Evolutionary conservation across 2,113 vertebrate genomes (phyloP), one percentile per base, ranked within the genome.

Genomic region (Syngnathus scovelli): DNA sequence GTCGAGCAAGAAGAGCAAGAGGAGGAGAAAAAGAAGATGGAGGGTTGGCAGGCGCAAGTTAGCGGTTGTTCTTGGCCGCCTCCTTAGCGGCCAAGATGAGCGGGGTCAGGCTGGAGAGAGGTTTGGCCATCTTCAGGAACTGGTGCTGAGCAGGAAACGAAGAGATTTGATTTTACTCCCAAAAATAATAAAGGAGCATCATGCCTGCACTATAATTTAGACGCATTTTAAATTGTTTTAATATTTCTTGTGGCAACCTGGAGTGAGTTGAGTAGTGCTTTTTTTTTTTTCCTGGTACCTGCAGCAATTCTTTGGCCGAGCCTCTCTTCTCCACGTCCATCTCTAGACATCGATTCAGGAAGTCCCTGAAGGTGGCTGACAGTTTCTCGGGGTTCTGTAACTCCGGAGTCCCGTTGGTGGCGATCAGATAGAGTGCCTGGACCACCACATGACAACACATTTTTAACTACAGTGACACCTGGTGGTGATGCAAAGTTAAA

Each of bases 281-380:
- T 18, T 1, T 48, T 16, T 48, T 48, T 48, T 19, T 7, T 0
- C 13, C 11, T 23, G 4, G 36, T 72, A 98, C 96, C 94, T 98
- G 95, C 3, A 99, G 89, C 0, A 99, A 90, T 49, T 98, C 96
- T 83, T 95, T 96, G 1, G 96, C 96, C 0, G 95, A 97, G 0
- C 95, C 95, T 79, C 96, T 93, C 86, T 96, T 98, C 71, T 99
- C 96, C 83, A 99, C 96, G 0, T 98, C 96, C 96, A 99, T 99
- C 85, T 99, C 96, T 64, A 99, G 92, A 83, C 96, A 98, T 75
- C 93, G 89, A 76, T 93, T 97, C 70, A 99, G 87, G 82, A 99
- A 99, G 85, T 99, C 96, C 85, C 95, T 87, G 86, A 99, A 99
- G 56, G 93, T 90, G 2, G 85, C 62, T 0, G 95, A 95, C 64